Evolutionary conservation across 2,888 invertebrate species (phyloP).

Genomic region (Cristatella mucedo): DNA sequence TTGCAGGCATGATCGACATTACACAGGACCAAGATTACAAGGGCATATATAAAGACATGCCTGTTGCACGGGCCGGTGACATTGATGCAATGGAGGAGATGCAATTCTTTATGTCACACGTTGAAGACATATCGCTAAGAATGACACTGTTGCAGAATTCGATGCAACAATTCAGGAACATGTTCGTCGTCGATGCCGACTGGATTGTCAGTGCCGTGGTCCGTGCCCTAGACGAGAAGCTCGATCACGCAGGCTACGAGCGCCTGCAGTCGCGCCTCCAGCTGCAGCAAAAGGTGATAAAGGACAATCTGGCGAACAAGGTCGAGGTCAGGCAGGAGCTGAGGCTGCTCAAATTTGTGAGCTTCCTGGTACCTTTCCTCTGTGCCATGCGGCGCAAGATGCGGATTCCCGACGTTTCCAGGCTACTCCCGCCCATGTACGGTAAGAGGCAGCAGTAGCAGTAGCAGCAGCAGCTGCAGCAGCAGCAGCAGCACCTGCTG

Average conservation of each 20-base stretch:
- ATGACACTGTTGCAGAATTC: slow-evolving; percentile 27
- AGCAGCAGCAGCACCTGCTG: neutral
- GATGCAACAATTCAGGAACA: slow-evolving; percentile 22
- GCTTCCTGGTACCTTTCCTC: slow-evolving; percentile 33
- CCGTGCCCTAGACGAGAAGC: slow-evolving; percentile 23
- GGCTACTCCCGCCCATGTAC: slow-evolving; percentile 25
- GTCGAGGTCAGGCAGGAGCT: slow-evolving; percentile 23
- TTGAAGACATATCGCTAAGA: slow-evolving; percentile 26
- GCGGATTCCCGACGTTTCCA: slow-evolving; percentile 31
- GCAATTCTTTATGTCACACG: slow-evolving; percentile 30
- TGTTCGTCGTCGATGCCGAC: slow-evolving; percentile 28
- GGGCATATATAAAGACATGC: slow-evolving; percentile 22
- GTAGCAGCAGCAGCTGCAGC: neutral
- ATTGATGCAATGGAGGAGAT: slow-evolving; percentile 26
- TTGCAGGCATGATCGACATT: slow-evolving; percentile 29
- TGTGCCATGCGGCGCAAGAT: slow-evolving; percentile 34
- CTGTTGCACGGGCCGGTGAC: slow-evolving; percentile 23
- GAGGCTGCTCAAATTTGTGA: slow-evolving; percentile 29
- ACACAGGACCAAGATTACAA: slow-evolving; percentile 30
- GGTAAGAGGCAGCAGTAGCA: slow-evolving; percentile 20
- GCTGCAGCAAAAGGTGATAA: slow-evolving; percentile 26
- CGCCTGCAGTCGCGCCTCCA: slow-evolving; percentile 31
- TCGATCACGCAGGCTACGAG: slow-evolving; percentile 30
- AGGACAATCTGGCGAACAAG: slow-evolving; percentile 26
- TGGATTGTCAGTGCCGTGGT: slow-evolving; percentile 28